A percentile compares a stretch with the other conserved stretches of the same genome.
Evolutionary conservation across 2,113 vertebrate species (phyloP).

Genomic region (Tragelaphus strepsiceros): DNA sequence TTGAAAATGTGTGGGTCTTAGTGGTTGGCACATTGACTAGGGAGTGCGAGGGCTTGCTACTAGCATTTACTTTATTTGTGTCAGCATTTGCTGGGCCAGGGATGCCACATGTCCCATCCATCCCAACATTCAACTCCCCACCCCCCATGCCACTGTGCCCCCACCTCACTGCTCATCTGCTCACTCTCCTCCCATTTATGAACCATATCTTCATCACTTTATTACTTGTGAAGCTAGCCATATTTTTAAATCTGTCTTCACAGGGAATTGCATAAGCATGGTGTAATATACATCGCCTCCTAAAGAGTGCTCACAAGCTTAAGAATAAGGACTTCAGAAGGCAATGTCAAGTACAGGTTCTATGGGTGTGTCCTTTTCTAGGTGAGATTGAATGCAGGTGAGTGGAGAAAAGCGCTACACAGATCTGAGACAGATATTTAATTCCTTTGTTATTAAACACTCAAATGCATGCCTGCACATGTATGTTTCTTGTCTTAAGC

Average conservation of each 20-base stretch:
- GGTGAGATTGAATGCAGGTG: not conserved
- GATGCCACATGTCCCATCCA: not conserved
- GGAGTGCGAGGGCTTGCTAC: not conserved
- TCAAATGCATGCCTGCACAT: not conserved
- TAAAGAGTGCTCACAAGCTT: not conserved
- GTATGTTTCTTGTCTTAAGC: not conserved
- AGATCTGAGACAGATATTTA: not conserved
- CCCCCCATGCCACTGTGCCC: fast-evolving
- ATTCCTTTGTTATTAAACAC: not conserved
- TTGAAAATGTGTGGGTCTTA: not conserved
- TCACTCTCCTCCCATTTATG: not conserved
- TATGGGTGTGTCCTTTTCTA: not conserved
- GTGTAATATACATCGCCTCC: not conserved
- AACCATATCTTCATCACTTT: not conserved
- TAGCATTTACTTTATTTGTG: not conserved
- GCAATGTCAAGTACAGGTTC: not conserved
- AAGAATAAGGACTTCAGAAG: not conserved
- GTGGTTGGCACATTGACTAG: not conserved
- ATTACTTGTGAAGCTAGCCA: not conserved
- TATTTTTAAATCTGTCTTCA: not conserved
- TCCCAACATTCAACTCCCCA: too few species aligned
- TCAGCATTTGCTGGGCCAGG: not conserved
- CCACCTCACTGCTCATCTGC: not conserved
- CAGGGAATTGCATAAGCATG: not conserved
- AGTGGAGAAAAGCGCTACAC: not conserved